phyloP scores from a whole-genome alignment of 2,113 vertebrate species.

The Cyprinus carpio region DNA sequence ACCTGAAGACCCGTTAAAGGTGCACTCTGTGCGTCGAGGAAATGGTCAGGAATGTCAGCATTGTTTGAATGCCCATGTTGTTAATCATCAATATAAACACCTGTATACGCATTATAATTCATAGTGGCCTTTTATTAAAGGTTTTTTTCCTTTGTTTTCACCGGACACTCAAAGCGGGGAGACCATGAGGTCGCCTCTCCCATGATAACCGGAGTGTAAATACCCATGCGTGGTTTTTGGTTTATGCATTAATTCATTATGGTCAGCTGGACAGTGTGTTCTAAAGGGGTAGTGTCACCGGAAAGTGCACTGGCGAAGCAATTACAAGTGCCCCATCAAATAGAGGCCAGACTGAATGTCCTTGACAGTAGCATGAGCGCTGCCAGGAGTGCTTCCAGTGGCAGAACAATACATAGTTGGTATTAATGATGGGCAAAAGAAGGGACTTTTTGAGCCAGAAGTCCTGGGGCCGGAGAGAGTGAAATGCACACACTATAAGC shows the following conservation, averaged over 20 bases:
- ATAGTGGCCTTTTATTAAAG: constrained; percentile 61
- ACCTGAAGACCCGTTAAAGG: constrained; percentile 58
- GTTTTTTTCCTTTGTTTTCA: constrained; percentile 63
- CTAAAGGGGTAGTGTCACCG: constrained; percentile 42
- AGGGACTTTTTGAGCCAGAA: constrained; percentile 22
- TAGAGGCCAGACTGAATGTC: constrained; percentile 39
- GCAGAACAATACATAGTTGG: constrained; percentile 36
- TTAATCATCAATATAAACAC: constrained; percentile 72
- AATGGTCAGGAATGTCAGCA: constrained; percentile 73
- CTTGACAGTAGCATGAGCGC: constrained; percentile 41
- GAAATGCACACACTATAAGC: background rate
- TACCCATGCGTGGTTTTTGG: constrained; percentile 48
- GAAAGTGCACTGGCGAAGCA: constrained; percentile 54
- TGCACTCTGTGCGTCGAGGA: constrained; percentile 68
- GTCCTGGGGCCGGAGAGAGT: constrained; percentile 17
- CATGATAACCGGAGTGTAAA: constrained; percentile 34
- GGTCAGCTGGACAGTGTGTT: constrained; percentile 42
- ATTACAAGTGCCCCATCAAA: constrained; percentile 37
- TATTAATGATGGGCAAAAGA: constrained; percentile 32
- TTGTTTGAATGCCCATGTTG: constrained; percentile 69
- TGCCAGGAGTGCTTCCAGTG: constrained; percentile 31
- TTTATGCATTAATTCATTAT: constrained; percentile 50
- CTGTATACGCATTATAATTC: constrained; percentile 74
- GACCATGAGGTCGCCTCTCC: constrained; percentile 45
- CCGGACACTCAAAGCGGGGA: constrained; percentile 43